Evolutionary conservation across 1,140 invertebrate genomes (phyloP).

Genomic region (Charaxes varanes): DNA sequence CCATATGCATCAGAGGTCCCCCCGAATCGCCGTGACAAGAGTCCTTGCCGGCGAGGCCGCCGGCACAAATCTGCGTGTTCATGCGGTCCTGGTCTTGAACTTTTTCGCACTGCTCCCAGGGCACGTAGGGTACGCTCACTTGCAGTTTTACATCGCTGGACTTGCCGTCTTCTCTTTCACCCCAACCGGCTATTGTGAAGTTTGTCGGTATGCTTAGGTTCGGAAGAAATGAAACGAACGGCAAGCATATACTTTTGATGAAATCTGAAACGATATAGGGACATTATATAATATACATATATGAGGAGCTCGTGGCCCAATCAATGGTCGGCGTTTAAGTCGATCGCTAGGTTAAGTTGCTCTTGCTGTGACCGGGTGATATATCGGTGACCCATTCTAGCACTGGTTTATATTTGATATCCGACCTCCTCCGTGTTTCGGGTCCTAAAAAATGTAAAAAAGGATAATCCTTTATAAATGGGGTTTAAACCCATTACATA

Average conservation of each 20-base stretch:
- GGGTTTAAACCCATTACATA: too few relatives aligned
- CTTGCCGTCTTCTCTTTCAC: conserved; percentile 34
- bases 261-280: too few relatives aligned
- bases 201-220: conserved; percentile 15
- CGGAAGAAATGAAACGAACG: conserved; percentile 20
- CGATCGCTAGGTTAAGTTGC: too few relatives aligned
- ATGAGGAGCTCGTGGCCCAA: too few relatives aligned
- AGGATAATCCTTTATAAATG: too few relatives aligned
- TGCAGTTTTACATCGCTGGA: conserved; percentile 38
- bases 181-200: conserved; percentile 38
- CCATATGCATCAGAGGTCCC: conserved; percentile 74
- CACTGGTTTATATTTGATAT: too few relatives aligned
- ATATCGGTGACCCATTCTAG: too few relatives aligned
- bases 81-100: background rate
- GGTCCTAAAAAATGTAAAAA: too few relatives aligned
- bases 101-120: conserved; percentile 7
- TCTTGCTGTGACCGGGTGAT: too few relatives aligned
- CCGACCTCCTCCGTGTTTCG: too few relatives aligned
- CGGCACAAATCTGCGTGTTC: conserved; percentile 68
- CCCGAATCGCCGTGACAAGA: conserved; percentile 77
- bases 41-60: conserved; percentile 60
- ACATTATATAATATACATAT: too few relatives aligned
- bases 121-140: conserved; percentile 20
- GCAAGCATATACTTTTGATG: conserved; percentile 40
- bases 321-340: too few relatives aligned